Evolutionary conservation across 2,888 invertebrate genomes (phyloP).

Genomic region (Microctonus aethiopoides): DNA sequence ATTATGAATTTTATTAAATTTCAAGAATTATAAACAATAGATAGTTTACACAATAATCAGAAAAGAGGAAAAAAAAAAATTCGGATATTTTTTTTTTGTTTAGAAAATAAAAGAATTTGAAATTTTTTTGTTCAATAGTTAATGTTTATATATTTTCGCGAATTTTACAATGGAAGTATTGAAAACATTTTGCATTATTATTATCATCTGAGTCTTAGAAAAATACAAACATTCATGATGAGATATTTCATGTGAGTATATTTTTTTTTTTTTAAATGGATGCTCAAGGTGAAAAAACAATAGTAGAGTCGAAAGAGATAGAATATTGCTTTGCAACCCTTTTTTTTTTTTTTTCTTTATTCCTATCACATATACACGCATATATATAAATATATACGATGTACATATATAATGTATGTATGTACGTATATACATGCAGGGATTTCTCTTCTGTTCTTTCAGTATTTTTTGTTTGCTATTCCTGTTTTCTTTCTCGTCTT

Average conservation of each 20-base stretch:
- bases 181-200: conserved; percentile 7
- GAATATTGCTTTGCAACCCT: background rate
- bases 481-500: background rate
- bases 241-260: conserved; percentile 3
- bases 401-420: no score
- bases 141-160: no score
- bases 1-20: no score
- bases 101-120: background rate
- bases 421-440: background rate
- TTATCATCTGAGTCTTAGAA: conserved; percentile 39
- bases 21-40: no score
- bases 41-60: no score
- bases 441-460: background rate
- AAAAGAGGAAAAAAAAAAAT: no score
- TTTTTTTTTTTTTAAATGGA: conserved; percentile 17
- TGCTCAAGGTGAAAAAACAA: conserved; percentile 44
- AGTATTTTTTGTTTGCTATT: background rate
- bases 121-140: background rate
- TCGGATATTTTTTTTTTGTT: background rate
- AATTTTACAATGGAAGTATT: background rate
- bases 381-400: no score
- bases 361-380: no score
- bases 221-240: conserved; percentile 8
- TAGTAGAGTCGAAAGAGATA: conserved; percentile 38
- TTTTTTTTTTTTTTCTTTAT: background rate